Percentiles rank a stretch among this genome's conserved stretches.
phyloP scores from a whole-genome alignment of 1,140 invertebrate genomes.

The Hirudo medicinalis region DNA sequence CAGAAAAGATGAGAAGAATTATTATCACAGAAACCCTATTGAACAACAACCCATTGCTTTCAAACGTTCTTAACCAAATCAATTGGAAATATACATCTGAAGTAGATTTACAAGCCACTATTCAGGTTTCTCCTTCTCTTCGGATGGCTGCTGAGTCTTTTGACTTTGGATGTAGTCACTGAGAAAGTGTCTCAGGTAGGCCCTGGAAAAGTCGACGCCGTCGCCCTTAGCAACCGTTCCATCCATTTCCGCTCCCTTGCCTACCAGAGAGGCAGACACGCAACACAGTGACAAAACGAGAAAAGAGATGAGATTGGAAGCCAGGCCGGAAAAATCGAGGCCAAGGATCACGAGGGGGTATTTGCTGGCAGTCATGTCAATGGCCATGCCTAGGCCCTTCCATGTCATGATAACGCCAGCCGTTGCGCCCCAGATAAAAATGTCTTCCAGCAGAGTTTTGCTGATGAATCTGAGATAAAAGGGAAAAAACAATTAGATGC shows the following conservation, averaged over 20 bases:
- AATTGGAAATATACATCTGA: no score
- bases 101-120: no score
- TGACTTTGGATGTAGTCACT: slow-evolving; percentile 18
- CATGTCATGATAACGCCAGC: slow-evolving; percentile 16
- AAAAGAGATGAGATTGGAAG: slow-evolving; percentile 15
- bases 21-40: no score
- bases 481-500: background rate
- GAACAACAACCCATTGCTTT: no score
- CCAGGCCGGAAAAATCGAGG: slow-evolving; percentile 3
- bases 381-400: slow-evolving; percentile 18
- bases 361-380: slow-evolving; percentile 12
- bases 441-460: slow-evolving; percentile 18
- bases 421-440: slow-evolving; percentile 17
- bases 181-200: slow-evolving; percentile 17
- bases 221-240: slow-evolving; percentile 2
- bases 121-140: no score
- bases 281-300: slow-evolving; percentile 13
- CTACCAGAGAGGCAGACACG: slow-evolving; percentile 18
- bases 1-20: no score
- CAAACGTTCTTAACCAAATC: no score
- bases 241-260: slow-evolving; percentile 18
- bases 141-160: background rate
- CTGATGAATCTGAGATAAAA: background rate
- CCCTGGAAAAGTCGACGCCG: slow-evolving; percentile 15
- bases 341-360: slow-evolving; percentile 13